These are phyloP conservation scores for Drosophila siamana DNA, from an alignment of 2,888 invertebrate species.

Conservation along the genomic window DNA sequence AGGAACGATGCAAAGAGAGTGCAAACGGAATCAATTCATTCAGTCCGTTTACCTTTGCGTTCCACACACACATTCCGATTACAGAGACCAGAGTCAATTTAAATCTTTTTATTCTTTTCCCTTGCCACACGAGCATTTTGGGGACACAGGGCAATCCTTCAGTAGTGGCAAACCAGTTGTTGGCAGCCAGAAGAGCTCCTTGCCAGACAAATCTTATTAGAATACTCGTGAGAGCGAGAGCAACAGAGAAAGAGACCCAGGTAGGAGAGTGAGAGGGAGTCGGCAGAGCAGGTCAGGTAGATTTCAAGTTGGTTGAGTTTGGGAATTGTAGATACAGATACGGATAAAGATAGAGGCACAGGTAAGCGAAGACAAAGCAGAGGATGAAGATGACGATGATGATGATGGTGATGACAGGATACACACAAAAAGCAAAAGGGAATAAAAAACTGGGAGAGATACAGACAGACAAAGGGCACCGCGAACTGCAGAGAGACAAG, in stretches of 20 bases:
- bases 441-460: slow-evolving; percentile 7
- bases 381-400: slow-evolving; percentile 18
- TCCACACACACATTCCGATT: slow-evolving; percentile 13
- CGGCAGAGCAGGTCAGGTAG: slow-evolving; percentile 60
- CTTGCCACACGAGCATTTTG: neutral
- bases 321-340: slow-evolving; percentile 38
- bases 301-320: slow-evolving; percentile 49
- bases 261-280: neutral
- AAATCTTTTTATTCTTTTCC: slow-evolving; percentile 29
- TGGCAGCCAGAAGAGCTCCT: slow-evolving; percentile 44
- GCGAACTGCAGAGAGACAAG: slow-evolving; percentile 14
- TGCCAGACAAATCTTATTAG: slow-evolving; percentile 74
- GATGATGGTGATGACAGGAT: slow-evolving; percentile 69
- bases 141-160: slow-evolving; percentile 48
- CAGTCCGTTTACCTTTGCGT: slow-evolving; percentile 49
- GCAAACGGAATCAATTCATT: slow-evolving; percentile 28
- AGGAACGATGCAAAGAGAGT: neutral
- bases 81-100: slow-evolving; percentile 21
- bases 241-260: neutral
- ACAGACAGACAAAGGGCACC: slow-evolving; percentile 41
- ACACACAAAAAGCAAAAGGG: slow-evolving; percentile 49
- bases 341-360: slow-evolving; percentile 24
- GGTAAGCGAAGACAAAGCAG: slow-evolving; percentile 60
- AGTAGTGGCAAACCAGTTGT: slow-evolving; percentile 54
- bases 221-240: slow-evolving; percentile 38